Conservation (phyloP, 2,113 vertebrate species). For the Ceyx cyanopectus region DNA sequence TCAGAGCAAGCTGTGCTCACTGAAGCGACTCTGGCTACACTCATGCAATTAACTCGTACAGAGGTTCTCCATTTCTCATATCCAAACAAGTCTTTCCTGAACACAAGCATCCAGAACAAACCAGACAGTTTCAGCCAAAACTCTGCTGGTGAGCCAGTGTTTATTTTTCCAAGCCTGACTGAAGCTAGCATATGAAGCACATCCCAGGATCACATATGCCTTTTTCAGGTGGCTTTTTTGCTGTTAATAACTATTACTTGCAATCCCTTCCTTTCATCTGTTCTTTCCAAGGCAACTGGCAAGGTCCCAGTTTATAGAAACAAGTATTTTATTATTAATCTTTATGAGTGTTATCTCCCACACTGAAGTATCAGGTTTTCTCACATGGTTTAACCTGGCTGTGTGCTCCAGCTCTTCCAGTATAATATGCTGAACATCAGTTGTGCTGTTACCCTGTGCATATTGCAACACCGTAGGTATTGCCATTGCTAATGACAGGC, state of each 20-base stretch:
- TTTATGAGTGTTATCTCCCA: neutral
- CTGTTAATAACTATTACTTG: neutral
- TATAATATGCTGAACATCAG: neutral
- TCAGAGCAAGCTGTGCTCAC: neutral
- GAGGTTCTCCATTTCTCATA: neutral
- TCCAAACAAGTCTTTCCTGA: neutral
- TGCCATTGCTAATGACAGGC: neutral
- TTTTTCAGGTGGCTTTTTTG: constrained; percentile 44
- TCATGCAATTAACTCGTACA: neutral
- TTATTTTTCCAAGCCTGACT: neutral
- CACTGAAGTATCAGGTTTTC: neutral
- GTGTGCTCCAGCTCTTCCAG: neutral
- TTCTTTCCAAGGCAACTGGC: neutral
- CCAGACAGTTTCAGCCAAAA: neutral
- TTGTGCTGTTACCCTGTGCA: neutral
- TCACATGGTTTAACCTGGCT: neutral
- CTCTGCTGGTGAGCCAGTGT: neutral
- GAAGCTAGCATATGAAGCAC: neutral
- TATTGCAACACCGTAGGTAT: neutral
- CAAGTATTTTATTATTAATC: constrained; percentile 9
- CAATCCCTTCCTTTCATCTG: neutral
- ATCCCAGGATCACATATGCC: neutral
- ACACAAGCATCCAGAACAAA: neutral
- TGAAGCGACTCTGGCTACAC: neutral
- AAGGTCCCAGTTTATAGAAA: neutral